phyloP scores from a whole-genome alignment of 2,113 vertebrate genomes.

The Struthio camelus region DNA sequence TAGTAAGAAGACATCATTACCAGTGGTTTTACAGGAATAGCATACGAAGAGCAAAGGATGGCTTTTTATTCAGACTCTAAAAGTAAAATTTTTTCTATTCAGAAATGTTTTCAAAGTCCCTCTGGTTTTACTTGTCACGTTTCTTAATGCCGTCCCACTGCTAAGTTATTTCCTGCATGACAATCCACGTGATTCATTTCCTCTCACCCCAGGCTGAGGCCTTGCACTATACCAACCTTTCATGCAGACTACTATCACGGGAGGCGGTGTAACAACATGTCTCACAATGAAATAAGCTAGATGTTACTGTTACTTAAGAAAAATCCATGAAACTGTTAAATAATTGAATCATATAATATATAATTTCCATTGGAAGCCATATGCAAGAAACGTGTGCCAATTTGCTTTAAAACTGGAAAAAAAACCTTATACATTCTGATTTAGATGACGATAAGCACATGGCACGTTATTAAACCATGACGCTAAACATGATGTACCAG shows the following conservation, averaged over 20 bases:
- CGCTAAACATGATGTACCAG: not conserved
- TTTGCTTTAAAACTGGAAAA: not conserved
- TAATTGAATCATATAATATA: not conserved
- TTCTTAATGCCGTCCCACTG: not conserved
- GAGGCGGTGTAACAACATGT: not conserved
- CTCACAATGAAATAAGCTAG: not conserved
- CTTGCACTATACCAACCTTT: not conserved
- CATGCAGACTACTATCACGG: not conserved
- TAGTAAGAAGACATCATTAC: not conserved
- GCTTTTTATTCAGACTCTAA: not conserved
- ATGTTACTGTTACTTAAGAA: not conserved
- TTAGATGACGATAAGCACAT: rapidly evolving
- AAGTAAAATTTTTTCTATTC: not conserved
- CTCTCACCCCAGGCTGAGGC: not conserved
- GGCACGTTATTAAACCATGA: not conserved
- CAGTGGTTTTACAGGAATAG: not conserved
- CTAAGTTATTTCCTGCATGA: not conserved
- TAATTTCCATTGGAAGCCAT: not conserved
- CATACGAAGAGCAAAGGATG: not conserved
- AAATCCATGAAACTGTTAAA: not conserved
- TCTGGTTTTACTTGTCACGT: not conserved
- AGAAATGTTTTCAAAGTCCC: not conserved
- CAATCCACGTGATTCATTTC: not conserved
- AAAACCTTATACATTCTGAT: not conserved
- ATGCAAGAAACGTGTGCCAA: not conserved